These are phyloP conservation scores for Thalassoma bifasciatum DNA, from an alignment of 2,113 vertebrate genomes.

Conservation along the genomic window DNA sequence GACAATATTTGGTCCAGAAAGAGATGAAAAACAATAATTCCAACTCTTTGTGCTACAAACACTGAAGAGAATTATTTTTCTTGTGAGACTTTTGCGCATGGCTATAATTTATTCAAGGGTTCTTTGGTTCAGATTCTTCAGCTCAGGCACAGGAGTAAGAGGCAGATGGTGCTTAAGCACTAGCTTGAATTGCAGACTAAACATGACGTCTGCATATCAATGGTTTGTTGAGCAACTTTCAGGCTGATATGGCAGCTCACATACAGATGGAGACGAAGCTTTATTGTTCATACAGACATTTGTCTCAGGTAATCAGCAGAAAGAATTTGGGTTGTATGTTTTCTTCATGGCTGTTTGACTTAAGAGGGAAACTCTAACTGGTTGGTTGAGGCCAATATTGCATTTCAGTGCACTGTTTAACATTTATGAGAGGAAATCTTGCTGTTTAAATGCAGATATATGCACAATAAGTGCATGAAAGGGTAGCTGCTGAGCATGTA, in stretches of 20 bases:
- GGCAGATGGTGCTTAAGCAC: constrained; percentile 58
- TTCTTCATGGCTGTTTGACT: constrained; percentile 11
- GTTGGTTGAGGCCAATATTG: not conserved
- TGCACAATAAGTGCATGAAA: constrained; percentile 25
- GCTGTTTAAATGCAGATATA: constrained; percentile 16
- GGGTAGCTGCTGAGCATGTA: not conserved
- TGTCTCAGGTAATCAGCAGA: constrained; percentile 38
- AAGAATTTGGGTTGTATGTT: constrained; percentile 11
- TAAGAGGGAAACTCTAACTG: constrained; percentile 17
- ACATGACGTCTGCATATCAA: constrained; percentile 54
- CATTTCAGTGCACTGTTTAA: constrained; percentile 19
- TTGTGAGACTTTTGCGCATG: constrained; percentile 20
- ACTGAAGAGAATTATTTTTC: constrained; percentile 7
- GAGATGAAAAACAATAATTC: constrained; percentile 10
- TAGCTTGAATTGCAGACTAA: constrained; percentile 51
- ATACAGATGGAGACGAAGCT: constrained; percentile 55
- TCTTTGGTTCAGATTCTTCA: constrained; percentile 36
- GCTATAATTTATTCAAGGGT: constrained; percentile 55
- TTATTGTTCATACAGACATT: constrained; percentile 20
- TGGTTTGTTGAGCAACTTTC: constrained; percentile 44
- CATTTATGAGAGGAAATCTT: constrained; percentile 5
- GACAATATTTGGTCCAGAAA: constrained; percentile 1
- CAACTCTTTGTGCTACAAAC: not conserved
- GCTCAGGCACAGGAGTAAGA: constrained; percentile 45
- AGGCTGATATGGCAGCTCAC: constrained; percentile 39